These are phyloP conservation scores for Meandrina meandrites DNA, from an alignment of 92 coral and sea anemone genomes.

Conservation along the genomic window DNA sequence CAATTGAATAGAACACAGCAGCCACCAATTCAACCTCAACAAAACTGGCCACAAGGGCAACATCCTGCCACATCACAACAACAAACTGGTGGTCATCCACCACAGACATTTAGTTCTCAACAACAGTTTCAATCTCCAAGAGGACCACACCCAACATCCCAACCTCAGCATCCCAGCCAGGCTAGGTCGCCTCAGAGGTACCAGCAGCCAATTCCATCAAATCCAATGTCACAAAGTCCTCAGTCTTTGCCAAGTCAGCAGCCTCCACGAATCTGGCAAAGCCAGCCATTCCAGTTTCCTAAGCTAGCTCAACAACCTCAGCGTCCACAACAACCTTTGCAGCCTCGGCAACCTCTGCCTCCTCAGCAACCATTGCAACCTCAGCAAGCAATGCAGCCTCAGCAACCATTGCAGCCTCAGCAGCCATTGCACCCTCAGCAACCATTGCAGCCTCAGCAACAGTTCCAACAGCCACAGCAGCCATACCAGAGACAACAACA, in stretches of 20 bases:
- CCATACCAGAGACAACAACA: conserved; percentile 43
- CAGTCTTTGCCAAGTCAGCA: conserved; percentile 37
- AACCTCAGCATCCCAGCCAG: conserved; percentile 31
- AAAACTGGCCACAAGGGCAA: conserved; percentile 29
- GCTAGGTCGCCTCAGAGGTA: conserved; percentile 23
- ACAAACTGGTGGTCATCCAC: conserved; percentile 9
- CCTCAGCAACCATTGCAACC: conserved; percentile 32
- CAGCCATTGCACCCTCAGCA: conserved; percentile 47
- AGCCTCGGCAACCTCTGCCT: conserved; percentile 35
- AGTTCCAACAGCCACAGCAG: conserved; percentile 48
- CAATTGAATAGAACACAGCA: conserved; percentile 11
- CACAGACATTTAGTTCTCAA: conserved; percentile 25
- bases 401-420: conserved; percentile 37
- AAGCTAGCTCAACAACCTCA: conserved; percentile 34
- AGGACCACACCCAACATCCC: conserved; percentile 49
- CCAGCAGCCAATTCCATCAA: conserved; percentile 19
- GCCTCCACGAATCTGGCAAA: conserved; percentile 41
- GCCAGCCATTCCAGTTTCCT: conserved; percentile 47
- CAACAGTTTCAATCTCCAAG: conserved; percentile 50
- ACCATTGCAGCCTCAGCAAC: conserved; percentile 44
- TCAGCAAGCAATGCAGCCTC: conserved; percentile 20
- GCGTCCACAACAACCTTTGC: conserved; percentile 36
- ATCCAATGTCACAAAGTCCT: conserved; percentile 35
- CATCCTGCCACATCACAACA: conserved; percentile 15
- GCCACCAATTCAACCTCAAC: conserved; percentile 6